A percentile compares a stretch with the other conserved stretches of the same genome.
phyloP scores from a whole-genome alignment of 2,113 vertebrate species.

The Cnemophilus loriae region DNA sequence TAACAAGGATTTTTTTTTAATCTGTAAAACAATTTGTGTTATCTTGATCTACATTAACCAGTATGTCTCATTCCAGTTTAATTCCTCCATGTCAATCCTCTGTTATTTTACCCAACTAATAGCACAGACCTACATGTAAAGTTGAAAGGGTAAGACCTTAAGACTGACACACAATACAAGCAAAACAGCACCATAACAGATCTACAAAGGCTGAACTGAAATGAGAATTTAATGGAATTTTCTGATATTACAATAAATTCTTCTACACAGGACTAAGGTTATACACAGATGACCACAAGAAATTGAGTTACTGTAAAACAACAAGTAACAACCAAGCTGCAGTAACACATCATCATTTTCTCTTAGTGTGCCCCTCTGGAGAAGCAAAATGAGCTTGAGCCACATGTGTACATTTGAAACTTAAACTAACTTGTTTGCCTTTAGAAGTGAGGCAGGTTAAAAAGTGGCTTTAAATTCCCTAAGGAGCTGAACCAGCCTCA shows the following conservation, averaged over 20 bases:
- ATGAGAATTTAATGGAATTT: not conserved
- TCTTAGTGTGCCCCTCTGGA: not conserved
- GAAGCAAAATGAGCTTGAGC: slow-evolving; percentile 1
- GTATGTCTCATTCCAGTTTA: not conserved
- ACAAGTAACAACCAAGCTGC: not conserved
- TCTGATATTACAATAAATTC: not conserved
- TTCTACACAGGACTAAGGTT: not conserved
- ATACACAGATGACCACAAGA: not conserved
- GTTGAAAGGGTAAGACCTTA: not conserved
- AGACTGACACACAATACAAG: not conserved
- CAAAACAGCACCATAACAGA: not conserved
- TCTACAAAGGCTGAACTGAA: not conserved
- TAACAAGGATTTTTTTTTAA: not conserved
- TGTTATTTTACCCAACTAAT: not conserved
- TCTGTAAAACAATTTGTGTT: not conserved
- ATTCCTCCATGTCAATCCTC: not conserved
- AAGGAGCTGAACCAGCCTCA: not conserved
- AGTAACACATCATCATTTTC: not conserved
- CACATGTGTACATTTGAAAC: not conserved
- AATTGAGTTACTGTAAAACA: not conserved
- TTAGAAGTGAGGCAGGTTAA: not conserved
- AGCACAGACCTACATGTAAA: not conserved
- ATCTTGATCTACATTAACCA: not conserved
- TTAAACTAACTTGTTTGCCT: not conserved
- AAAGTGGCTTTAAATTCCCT: not conserved